Conservation (phyloP, 2,113 vertebrate genomes). For the Puntigrus tetrazona region DNA sequence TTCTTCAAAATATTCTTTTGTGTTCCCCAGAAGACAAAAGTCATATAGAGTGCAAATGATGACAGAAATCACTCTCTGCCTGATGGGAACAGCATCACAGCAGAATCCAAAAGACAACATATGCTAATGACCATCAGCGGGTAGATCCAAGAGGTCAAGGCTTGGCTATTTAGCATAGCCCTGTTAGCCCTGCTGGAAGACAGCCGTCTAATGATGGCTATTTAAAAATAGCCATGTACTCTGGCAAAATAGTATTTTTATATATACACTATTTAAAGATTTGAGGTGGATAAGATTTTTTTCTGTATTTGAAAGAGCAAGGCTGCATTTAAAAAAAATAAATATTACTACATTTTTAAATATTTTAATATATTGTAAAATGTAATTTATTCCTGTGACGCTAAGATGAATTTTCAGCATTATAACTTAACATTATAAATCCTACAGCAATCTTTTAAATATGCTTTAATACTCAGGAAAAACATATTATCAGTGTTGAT, state of each 20-base stretch:
- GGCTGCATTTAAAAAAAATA: no score
- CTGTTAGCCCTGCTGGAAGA: neutral
- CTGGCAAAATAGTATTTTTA: neutral
- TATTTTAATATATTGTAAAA: neutral
- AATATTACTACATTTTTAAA: neutral
- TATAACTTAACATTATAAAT: neutral
- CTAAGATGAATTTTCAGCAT: neutral
- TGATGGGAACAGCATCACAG: neutral
- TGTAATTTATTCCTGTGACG: neutral
- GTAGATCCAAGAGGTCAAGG: neutral
- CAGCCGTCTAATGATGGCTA: neutral
- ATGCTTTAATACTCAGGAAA: neutral
- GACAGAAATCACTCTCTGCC: neutral
- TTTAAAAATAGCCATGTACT: neutral
- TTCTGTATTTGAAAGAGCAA: neutral
- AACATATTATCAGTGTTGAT: no score
- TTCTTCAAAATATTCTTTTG: neutral
- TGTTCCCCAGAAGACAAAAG: neutral
- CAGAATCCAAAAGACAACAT: neutral
- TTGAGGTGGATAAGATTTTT: neutral
- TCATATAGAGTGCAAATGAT: neutral
- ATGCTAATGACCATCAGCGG: neutral
- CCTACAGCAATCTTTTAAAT: neutral
- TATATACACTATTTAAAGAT: neutral
- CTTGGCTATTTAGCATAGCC: neutral